phyloP scores from a whole-genome alignment of 1,140 invertebrate species.

The Lasioglossum baleicum region DNA sequence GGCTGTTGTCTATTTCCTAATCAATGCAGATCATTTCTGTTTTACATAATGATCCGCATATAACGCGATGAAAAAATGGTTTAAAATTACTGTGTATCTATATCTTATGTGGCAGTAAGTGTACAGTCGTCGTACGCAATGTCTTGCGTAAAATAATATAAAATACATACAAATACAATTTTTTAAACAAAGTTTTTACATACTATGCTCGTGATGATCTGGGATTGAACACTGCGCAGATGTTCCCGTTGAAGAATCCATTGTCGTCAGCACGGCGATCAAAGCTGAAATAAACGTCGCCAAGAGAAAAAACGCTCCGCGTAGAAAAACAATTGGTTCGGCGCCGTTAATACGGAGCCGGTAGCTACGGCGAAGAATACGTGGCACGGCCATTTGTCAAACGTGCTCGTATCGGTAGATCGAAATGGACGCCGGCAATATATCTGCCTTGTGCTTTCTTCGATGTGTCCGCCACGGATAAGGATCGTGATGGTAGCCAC shows the following conservation, averaged over 20 bases:
- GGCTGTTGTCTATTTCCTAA: no score
- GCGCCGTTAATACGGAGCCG: background rate
- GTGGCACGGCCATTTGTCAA: conserved; percentile 19
- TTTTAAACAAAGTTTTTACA: no score
- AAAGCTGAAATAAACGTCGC: background rate
- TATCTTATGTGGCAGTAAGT: no score
- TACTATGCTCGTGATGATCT: no score
- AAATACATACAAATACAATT: no score
- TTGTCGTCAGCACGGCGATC: background rate
- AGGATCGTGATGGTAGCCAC: background rate
- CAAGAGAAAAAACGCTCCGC: background rate
- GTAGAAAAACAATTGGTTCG: background rate
- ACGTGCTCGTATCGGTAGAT: conserved; percentile 2
- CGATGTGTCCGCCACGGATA: conserved; percentile 14
- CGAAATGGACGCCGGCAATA: conserved; percentile 27
- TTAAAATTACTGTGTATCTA: no score
- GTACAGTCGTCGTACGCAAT: no score
- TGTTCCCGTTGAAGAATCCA: background rate
- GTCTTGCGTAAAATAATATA: no score
- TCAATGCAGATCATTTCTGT: no score
- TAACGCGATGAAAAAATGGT: no score
- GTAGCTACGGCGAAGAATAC: background rate
- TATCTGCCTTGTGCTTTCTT: conserved; percentile 22
- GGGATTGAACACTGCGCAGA: background rate
- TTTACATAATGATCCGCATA: no score